These are phyloP conservation scores for Cyanoliseus patagonus DNA, from an alignment of 2,113 vertebrate genomes.

Conservation along the genomic window DNA sequence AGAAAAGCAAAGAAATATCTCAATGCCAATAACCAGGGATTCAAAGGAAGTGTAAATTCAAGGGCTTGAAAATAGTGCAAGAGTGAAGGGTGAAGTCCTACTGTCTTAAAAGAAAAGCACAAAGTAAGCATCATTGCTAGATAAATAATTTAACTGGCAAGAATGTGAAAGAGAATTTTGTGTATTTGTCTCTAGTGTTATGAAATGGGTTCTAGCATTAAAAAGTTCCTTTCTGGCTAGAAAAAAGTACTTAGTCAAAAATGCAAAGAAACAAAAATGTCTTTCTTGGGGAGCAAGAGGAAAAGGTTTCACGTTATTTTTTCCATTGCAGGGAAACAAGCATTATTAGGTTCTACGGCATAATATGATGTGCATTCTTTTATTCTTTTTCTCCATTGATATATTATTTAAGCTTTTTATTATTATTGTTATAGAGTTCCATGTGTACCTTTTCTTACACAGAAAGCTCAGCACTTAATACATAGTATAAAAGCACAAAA, in stretches of 20 bases:
- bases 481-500: neutral
- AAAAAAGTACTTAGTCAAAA: neutral
- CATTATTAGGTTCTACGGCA: neutral
- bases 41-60: slow-evolving; percentile 32
- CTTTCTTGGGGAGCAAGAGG: neutral
- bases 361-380: neutral
- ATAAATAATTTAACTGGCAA: slow-evolving; percentile 54
- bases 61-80: neutral
- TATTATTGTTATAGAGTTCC: neutral
- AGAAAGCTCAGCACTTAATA: neutral
- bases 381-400: neutral
- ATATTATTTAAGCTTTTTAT: neutral
- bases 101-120: slow-evolving; percentile 19
- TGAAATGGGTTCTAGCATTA: neutral
- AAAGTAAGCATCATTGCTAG: slow-evolving; percentile 22
- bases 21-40: neutral
- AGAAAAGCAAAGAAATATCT: neutral
- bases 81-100: slow-evolving; percentile 6
- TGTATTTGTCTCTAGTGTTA: neutral
- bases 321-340: neutral
- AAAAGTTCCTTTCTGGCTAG: slow-evolving; percentile 22
- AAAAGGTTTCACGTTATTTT: neutral
- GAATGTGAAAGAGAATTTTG: slow-evolving; percentile 16
- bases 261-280: neutral
- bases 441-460: neutral